Evolutionary conservation across 2,797 vertebrate genomes (phyloP).

Genomic region (Melanotaenia parkinsoni): DNA sequence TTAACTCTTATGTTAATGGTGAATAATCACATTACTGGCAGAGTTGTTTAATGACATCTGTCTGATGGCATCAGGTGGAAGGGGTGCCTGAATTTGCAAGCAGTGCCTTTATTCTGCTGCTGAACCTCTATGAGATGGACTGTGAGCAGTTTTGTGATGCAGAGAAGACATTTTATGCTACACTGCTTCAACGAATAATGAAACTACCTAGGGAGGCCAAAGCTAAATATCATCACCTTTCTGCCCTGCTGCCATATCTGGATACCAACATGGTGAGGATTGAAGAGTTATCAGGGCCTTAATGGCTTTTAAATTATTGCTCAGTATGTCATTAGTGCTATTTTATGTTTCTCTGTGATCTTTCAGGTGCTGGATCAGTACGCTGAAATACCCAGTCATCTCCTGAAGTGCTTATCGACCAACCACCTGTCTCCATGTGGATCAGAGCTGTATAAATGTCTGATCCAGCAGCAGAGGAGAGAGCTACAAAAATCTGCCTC

Average conservation of each 20-base stretch:
- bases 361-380: conserved; percentile 84
- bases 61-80: conserved; percentile 79
- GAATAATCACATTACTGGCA: background rate
- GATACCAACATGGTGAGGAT: conserved; percentile 83
- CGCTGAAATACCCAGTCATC: conserved; percentile 81
- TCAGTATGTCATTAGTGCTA: background rate
- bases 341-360: conserved; percentile 23
- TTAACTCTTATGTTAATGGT: background rate
- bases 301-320: background rate
- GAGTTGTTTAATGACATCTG: background rate
- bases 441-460: conserved; percentile 84
- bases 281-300: background rate
- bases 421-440: conserved; percentile 88
- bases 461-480: conserved; percentile 83
- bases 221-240: conserved; percentile 86
- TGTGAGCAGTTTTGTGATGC: conserved; percentile 78
- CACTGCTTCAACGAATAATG: conserved; percentile 79
- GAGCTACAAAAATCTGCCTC: conserved; percentile 59
- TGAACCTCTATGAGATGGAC: conserved; percentile 87
- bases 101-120: conserved; percentile 81
- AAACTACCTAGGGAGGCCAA: conserved; percentile 88
- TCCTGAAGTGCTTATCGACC: conserved; percentile 88
- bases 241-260: conserved; percentile 85
- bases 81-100: conserved; percentile 85
- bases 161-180: conserved; percentile 76